Evolutionary conservation across 2,113 vertebrate species (phyloP), one percentile per base, ranked within the genome.

Genomic region (Patagioenas fasciata): DNA sequence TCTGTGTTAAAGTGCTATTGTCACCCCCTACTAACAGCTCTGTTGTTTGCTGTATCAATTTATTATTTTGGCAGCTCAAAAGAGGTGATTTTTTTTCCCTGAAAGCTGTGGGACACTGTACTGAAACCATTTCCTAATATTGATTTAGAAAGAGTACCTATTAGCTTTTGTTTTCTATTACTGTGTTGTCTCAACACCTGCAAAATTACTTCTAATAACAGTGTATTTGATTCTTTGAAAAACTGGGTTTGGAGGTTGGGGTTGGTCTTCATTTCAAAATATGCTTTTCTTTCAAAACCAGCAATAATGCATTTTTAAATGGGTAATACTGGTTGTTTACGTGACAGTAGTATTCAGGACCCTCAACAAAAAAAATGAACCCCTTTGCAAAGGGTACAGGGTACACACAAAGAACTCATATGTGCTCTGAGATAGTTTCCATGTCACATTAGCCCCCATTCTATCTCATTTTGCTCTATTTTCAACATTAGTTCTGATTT

Each of bases 31-130:
- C 83, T 91, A 91, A 89, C 57, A 92, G 60, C 60, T 92, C 58
- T 72, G 88, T 44, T 74, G 70, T 58, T 89, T 32, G 66, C 61
- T 58, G 18, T 75, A 85, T 88, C 90, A 82, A 89, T 95, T 92
- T 83, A 80, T 92, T 91, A 83, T 92, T 94, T 92, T 96, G 89
- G 62, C 80, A 94, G 81, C 73, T 87, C 71, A 60, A 88, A 96
- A 50, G 34, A 84, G 77, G 80, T 91, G 53, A 75, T 84, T 83
- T 92, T 85, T 4, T 47, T 47, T 47, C 25, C 15, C 44, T 89
- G 69, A 90, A 94, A 92, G n/a, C 90, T 74, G 58, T 83, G 84
- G 81, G 85, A 92, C 70, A 80, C 58, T 80, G 44, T 65, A 64
- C 70, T 70, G 62, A 77, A 92, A 91, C 53, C 91, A 77, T 91